Evolutionary conservation across 2,797 vertebrate genomes (phyloP), one percentile per base, ranked within the genome.

Genomic region (Coregonus sp.): DNA sequence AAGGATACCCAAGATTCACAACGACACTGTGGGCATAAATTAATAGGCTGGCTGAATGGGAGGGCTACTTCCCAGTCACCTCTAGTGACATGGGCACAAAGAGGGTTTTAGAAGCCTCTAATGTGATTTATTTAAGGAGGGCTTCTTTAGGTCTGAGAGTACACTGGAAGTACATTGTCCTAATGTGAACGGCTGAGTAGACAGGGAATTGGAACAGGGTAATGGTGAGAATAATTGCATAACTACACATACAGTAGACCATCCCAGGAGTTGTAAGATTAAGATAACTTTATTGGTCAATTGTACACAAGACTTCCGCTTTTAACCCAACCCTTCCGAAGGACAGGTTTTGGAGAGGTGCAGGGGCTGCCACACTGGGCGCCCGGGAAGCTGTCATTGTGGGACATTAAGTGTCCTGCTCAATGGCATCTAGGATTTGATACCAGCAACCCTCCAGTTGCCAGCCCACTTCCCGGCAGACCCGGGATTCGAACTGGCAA

Each of bases 41-140:
- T 85, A 73, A 88, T 89, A 69, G 85, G 81, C 78, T 70, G 73
- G 74, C 83, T 90, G 81, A 88, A 88, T 84, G 78, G 29, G 25
- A 35, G 14, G 35, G 20, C 35, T 4, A 66, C 50, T 59, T 50
- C 73, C 80, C 70, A 74, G 76, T 82, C 59, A 74, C 75, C 65
- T 75, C 40, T 69, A 54, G 81, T 88, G 82, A 81, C 74, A 75
- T 61, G 68, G 61, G 40, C n/a, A 88, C 83, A 91, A 86, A 91
- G 85, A 85, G 76, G 72, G 63, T 85, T 87, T 77, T 70, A 78
- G 50, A 77, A 73, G 80, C 33, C 76, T 80, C 70, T 76, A 18
- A 31, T 1, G 74, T 86, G 90, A 89, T 92, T 89, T 90, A 90
- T 88, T 85, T 86, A 82, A 86, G 72, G 61, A 79, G 63, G 1